Base-by-base conservation (phyloP, 1,140 invertebrate genomes). In the Drosophila eugracilis region DNA sequence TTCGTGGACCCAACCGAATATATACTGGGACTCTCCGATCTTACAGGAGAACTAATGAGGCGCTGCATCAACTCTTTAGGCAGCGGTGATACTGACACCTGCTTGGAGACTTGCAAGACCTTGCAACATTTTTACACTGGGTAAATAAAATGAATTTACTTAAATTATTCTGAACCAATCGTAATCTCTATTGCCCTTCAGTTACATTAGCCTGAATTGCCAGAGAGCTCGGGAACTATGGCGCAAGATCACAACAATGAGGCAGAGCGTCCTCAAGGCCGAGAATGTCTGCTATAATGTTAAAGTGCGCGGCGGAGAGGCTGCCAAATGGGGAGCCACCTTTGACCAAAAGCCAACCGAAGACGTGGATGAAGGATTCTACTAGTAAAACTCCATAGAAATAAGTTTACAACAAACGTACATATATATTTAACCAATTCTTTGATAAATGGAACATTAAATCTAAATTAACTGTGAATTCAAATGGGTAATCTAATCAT, bases 21-120 rank as follows among this genome's bases (percentile, higher is more conserved):
- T 15, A 75, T 98, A 72, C 91, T 98, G n/a, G 97, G 97, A 1
- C 91, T 98, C 36, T 95, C 96, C 5, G 97, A 98, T 92, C 92
- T 98, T 7, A 97, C 97, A 4, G 97, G 97, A 0, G 97, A 98
- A 91, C 88, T 98, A 19, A 98, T 98, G 97, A 93, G 97, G 55
- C 94, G 95, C 72, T 97, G 96, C 57, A 97, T 98, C 5, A 97
- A 96, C 78, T 95, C 94, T 77, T 93, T 98, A 26, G 95, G 96
- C 0, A 93, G 93, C 60, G 96, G 96, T 0, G 94, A 97, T 75
- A 93, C 95, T n/a, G 93, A 94, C 15, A 94, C 94, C 47, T 97
- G 97, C 78, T 95, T 95, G 83, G 92, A 95, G 50, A 94, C 95
- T 4, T 96, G 96, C 85, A 93, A 94, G 48, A 94, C 96, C 75